These are phyloP conservation scores for Pteromalus puparum DNA, from an alignment of 1,140 invertebrate genomes.

Conservation along the genomic window DNA sequence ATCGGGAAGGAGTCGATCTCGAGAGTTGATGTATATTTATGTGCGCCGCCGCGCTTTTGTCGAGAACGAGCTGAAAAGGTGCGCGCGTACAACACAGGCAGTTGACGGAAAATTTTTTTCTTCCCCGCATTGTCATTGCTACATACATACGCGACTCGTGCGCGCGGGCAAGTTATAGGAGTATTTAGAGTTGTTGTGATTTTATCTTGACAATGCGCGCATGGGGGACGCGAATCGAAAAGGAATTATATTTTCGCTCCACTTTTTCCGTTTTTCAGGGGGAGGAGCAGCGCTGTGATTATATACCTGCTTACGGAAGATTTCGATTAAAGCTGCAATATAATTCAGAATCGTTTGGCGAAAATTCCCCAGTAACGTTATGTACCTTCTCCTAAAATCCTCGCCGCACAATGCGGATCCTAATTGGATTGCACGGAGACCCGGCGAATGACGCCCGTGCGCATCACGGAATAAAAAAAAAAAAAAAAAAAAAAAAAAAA, in stretches of 20 bases:
- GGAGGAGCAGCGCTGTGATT: no score
- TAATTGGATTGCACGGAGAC: no score
- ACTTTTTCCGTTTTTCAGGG: no score
- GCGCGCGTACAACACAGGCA: neutral
- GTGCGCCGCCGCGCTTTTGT: constrained; percentile 21
- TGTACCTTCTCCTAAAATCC: no score
- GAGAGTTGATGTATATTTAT: constrained; percentile 46
- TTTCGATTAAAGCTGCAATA: no score
- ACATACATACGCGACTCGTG: neutral
- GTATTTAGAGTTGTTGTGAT: constrained; percentile 1
- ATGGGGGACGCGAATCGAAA: neutral
- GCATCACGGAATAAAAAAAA: no score
- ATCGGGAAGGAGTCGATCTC: constrained; percentile 40
- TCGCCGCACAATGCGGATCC: no score
- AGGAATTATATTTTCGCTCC: neutral
- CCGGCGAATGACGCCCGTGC: no score
- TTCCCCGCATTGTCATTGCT: neutral
- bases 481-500: no score
- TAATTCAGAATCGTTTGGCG: no score
- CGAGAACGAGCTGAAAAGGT: neutral
- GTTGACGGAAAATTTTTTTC: constrained; percentile 30
- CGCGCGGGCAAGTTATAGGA: neutral
- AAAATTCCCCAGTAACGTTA: no score
- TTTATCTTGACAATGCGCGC: neutral
- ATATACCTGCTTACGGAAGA: no score